A percentile compares a stretch with the other conserved stretches of the same genome.
Conservation (phyloP, 2,113 vertebrate genomes). For the Campylomormyrus numenius region DNA sequence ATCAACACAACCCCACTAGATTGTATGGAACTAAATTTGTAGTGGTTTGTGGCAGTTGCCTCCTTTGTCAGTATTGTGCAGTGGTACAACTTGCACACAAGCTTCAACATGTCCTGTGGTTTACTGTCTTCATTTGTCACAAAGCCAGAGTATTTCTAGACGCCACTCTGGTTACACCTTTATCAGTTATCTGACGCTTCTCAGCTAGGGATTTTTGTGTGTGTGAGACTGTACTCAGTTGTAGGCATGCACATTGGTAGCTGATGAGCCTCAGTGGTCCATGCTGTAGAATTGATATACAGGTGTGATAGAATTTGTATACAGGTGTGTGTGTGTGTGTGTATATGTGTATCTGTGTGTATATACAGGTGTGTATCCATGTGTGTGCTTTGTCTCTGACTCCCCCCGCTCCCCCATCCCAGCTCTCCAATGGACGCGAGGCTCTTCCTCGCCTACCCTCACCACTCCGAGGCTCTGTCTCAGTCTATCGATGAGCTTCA, state of each 20-base stretch:
- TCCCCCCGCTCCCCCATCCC: not conserved
- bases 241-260: not conserved
- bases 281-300: not conserved
- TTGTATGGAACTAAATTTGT: not conserved
- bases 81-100: not conserved
- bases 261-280: not conserved
- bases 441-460: slow-evolving; percentile 76
- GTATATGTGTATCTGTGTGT: not conserved
- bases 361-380: not conserved
- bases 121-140: not conserved
- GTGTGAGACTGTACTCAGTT: not conserved
- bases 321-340: no score
- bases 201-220: not conserved
- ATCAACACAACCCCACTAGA: not conserved
- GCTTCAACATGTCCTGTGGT: not conserved
- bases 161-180: not conserved
- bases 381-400: not conserved
- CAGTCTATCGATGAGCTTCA: slow-evolving; percentile 79
- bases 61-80: no score
- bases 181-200: not conserved
- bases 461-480: slow-evolving; percentile 70
- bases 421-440: slow-evolving; percentile 80
- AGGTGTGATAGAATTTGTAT: not conserved
- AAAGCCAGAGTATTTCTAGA: not conserved
- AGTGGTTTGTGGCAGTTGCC: no score